A percentile compares a stretch with the other conserved stretches of the same genome.
Conservation (phyloP, 2,888 invertebrate genomes). For the Arge pagana region DNA sequence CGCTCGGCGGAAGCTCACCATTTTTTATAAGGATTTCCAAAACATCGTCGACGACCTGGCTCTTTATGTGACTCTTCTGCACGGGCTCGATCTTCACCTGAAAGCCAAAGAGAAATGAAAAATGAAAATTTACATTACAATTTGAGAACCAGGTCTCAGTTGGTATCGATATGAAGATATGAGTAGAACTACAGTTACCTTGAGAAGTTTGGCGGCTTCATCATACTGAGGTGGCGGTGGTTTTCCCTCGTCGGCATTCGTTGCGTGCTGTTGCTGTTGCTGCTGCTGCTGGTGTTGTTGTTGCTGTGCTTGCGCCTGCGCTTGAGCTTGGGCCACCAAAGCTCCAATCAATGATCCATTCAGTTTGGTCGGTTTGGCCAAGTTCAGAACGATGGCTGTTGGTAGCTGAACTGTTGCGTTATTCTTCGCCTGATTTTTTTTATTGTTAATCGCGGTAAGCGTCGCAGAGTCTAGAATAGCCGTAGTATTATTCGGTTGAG, state of each 20-base stretch:
- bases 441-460: slow-evolving; percentile 54
- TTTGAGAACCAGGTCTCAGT: too few species aligned
- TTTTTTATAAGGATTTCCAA: slow-evolving; percentile 91
- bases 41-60: slow-evolving; percentile 89
- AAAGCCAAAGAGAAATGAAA: slow-evolving; percentile 8
- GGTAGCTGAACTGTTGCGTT: slow-evolving; percentile 51
- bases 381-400: slow-evolving; percentile 52
- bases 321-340: slow-evolving; percentile 53
- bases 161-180: neutral
- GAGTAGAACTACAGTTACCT: slow-evolving; percentile 48
- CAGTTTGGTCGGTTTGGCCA: slow-evolving; percentile 51
- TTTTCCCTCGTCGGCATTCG: slow-evolving; percentile 58
- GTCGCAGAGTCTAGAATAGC: slow-evolving; percentile 51
- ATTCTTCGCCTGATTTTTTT: slow-evolving; percentile 53
- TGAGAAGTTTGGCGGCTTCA: slow-evolving; percentile 69
- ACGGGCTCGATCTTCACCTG: slow-evolving; percentile 57
- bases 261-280: slow-evolving; percentile 42
- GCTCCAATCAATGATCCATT: slow-evolving; percentile 53
- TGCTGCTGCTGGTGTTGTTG: slow-evolving; percentile 43
- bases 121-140: too few species aligned
- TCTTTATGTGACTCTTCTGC: slow-evolving; percentile 61
- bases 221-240: slow-evolving; percentile 73
- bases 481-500: slow-evolving; percentile 51
- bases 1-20: slow-evolving; percentile 89
- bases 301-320: slow-evolving; percentile 47